Conservation (phyloP, 2,888 invertebrate species). For the Acrocera orbiculus region DNA sequence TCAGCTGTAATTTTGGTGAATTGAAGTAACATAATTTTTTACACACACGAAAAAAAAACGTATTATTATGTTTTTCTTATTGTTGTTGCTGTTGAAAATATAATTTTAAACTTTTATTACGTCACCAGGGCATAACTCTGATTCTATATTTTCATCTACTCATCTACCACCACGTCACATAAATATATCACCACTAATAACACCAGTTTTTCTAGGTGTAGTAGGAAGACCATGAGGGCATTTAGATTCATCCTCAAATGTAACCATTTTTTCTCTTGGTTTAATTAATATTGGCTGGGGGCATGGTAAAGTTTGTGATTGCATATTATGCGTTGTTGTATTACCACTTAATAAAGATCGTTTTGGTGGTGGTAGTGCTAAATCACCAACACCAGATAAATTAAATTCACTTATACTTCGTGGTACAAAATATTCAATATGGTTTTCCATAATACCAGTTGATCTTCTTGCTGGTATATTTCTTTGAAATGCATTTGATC, state of each 20-base stretch:
- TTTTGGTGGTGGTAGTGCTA: constrained; percentile 33
- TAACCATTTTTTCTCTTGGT: constrained; percentile 59
- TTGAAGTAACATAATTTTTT: no score
- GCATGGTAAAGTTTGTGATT: constrained; percentile 21
- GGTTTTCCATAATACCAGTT: constrained; percentile 39
- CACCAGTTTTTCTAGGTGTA: constrained; percentile 24
- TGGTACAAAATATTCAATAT: constrained; percentile 69
- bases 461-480: constrained; percentile 47
- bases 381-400: constrained; percentile 45
- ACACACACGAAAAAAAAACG: no score
- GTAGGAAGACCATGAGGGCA: constrained; percentile 32
- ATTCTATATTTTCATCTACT: constrained; percentile 16
- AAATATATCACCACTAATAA: constrained; percentile 46
- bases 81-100: no score
- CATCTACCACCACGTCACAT: constrained; percentile 47
- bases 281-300: constrained; percentile 30
- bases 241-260: constrained; percentile 54
- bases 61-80: no score
- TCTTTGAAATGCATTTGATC: constrained; percentile 38
- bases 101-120: no score
- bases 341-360: constrained; percentile 26
- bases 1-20: no score
- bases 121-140: no score
- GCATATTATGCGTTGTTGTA: constrained; percentile 22
- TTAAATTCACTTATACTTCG: constrained; percentile 71